Conservation (phyloP, 2,113 vertebrate species). For the Egretta garzetta region DNA sequence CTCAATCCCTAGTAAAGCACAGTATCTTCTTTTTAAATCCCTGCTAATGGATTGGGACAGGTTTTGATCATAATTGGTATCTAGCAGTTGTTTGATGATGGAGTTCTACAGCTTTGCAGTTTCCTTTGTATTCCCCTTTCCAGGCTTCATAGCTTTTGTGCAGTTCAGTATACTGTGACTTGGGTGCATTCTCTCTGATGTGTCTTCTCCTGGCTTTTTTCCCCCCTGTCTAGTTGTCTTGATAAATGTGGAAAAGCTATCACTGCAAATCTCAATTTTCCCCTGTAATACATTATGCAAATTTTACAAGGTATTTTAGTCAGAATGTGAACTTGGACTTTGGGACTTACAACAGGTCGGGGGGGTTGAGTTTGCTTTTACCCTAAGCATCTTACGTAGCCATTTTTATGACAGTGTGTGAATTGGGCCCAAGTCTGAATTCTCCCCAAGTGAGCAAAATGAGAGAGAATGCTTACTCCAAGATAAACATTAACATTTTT, state of each 20-base stretch:
- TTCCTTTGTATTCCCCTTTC: neutral
- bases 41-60: neutral
- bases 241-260: neutral
- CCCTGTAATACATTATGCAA: neutral
- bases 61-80: neutral
- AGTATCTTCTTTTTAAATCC: neutral
- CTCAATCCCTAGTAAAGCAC: neutral
- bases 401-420: neutral
- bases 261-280: neutral
- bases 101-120: slow-evolving; percentile 7
- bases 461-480: neutral
- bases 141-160: neutral
- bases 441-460: neutral
- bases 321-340: neutral
- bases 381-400: neutral
- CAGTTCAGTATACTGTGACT: neutral
- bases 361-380: neutral
- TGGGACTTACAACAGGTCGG: neutral
- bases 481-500: neutral
- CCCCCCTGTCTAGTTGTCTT: neutral
- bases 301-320: neutral
- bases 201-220: neutral
- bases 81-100: slow-evolving; percentile 8
- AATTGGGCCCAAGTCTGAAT: neutral
- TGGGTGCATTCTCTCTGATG: neutral